These are phyloP conservation scores for Ridgeia piscesae DNA, from an alignment of 1,140 invertebrate species.

Conservation along the genomic window DNA sequence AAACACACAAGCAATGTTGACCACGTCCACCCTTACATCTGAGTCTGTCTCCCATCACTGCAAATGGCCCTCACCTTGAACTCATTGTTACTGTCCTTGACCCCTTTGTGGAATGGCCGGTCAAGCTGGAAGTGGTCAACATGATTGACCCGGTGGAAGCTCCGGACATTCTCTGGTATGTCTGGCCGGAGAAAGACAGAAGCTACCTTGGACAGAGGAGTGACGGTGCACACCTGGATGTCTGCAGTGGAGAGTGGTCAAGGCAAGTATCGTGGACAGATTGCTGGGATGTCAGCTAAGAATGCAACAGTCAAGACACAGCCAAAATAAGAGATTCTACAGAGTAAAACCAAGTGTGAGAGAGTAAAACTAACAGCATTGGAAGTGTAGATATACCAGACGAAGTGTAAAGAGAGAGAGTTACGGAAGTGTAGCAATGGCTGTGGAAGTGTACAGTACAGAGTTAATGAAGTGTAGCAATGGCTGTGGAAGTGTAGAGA, in stretches of 20 bases:
- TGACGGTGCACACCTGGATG: slow-evolving; percentile 50
- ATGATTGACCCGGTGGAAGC: slow-evolving; percentile 49
- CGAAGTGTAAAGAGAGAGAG: not conserved
- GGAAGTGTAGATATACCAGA: not conserved
- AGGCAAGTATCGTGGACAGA: not conserved
- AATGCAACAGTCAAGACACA: not conserved
- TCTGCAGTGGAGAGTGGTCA: slow-evolving; percentile 27
- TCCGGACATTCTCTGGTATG: slow-evolving; percentile 41
- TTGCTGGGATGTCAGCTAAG: not conserved
- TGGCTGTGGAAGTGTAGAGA: not conserved
- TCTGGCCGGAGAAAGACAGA: slow-evolving; percentile 37
- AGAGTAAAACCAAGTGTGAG: not conserved
- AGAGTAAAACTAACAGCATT: not conserved
- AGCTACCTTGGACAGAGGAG: slow-evolving; percentile 38
- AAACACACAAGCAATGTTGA: too few species aligned
- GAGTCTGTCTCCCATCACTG: too few species aligned
- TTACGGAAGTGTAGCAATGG: not conserved
- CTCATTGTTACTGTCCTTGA: slow-evolving; percentile 48
- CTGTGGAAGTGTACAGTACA: not conserved
- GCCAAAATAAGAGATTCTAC: too few species aligned
- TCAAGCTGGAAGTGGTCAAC: slow-evolving; percentile 52
- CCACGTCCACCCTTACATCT: too few species aligned
- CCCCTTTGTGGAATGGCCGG: slow-evolving; percentile 46
- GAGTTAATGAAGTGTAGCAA: not conserved
- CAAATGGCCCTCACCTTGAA: slow-evolving; percentile 35